Conservation (phyloP, 2,888 invertebrate genomes). For the Luperina testacea region DNA sequence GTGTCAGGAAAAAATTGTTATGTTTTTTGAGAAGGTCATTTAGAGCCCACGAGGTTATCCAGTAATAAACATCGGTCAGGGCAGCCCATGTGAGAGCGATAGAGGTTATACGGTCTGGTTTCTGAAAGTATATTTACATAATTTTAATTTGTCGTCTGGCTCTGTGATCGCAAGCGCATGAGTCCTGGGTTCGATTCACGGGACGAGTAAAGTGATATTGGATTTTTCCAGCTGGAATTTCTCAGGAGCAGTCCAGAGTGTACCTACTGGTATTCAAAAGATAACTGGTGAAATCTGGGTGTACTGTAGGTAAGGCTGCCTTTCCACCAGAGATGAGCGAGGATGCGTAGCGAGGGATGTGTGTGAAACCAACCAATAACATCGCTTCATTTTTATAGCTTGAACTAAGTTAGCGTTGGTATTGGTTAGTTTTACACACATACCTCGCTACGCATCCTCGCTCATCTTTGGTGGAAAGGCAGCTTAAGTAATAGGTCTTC, state of each 20-base stretch:
- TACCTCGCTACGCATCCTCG: no score
- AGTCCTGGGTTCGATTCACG: neutral
- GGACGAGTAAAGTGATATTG: neutral
- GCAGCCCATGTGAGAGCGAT: neutral
- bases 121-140: neutral
- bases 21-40: slow-evolving; percentile 21
- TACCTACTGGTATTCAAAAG: no score
- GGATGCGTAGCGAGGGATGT: no score
- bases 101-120: neutral
- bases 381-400: no score
- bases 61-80: slow-evolving; percentile 11
- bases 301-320: no score
- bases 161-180: neutral
- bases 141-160: neutral
- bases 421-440: no score
- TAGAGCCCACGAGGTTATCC: slow-evolving; percentile 10
- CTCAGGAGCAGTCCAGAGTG: neutral
- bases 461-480: no score
- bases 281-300: neutral
- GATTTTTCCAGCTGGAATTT: neutral
- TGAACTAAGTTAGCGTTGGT: no score
- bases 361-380: no score
- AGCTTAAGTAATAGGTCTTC: no score
- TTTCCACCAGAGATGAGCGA: no score
- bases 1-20: slow-evolving; percentile 25